A percentile compares a stretch with the other conserved stretches of the same genome.
Conservation (phyloP, 2,113 vertebrate genomes). For the Cyphomyrus plagiostoma region DNA sequence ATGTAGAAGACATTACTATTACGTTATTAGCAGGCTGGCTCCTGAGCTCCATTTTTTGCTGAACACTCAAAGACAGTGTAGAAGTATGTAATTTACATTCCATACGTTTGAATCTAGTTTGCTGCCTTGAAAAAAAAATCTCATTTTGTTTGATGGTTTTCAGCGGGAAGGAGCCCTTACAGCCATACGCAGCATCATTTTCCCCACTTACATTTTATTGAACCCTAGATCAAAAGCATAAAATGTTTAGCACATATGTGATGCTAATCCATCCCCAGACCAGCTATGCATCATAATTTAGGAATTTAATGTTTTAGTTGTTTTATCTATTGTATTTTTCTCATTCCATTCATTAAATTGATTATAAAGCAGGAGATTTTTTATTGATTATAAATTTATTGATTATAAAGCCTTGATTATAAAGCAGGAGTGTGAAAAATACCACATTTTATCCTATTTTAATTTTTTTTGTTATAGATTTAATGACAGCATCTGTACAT, state of each 20-base stretch:
- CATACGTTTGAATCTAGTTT: background rate
- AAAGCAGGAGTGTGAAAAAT: too few relatives aligned
- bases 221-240: background rate
- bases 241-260: background rate
- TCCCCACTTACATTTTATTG: background rate
- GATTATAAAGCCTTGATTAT: too few relatives aligned
- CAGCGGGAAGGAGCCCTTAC: background rate
- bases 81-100: background rate
- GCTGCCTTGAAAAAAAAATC: background rate
- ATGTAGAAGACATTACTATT: background rate
- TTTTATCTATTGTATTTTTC: background rate
- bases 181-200: background rate
- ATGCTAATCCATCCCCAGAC: background rate
- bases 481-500: background rate
- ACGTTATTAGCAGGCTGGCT: background rate
- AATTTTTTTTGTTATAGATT: too few relatives aligned
- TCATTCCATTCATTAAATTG: background rate
- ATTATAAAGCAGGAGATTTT: background rate
- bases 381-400: too few relatives aligned
- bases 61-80: background rate
- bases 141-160: background rate
- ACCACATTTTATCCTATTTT: too few relatives aligned
- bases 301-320: background rate
- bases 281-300: background rate
- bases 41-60: background rate